Evolutionary conservation across 2,113 vertebrate genomes (phyloP).

Genomic region (Lepus timidus): DNA sequence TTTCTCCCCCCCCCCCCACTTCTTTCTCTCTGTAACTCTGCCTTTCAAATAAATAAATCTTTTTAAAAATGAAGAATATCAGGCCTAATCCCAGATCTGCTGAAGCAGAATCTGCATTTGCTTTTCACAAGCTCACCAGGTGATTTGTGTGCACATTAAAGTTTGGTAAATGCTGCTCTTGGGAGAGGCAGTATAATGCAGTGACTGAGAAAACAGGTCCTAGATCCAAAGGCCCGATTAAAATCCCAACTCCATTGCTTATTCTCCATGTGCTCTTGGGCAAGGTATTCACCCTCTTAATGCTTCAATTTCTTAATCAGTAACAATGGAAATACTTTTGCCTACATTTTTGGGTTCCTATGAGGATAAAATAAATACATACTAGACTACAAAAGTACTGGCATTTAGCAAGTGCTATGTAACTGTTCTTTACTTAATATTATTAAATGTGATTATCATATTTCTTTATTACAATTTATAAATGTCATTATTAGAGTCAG

Average conservation of each 20-base stretch:
- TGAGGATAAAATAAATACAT: neutral
- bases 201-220: neutral
- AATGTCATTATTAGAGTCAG: neutral
- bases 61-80: neutral
- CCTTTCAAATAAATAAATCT: too few species aligned
- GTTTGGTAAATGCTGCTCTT: neutral
- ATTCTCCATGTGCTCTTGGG: neutral
- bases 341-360: neutral
- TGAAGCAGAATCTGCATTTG: neutral
- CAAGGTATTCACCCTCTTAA: neutral
- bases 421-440: conserved; percentile 8
- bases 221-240: neutral
- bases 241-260: neutral
- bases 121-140: neutral
- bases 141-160: neutral
- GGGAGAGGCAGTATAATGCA: neutral
- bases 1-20: too few species aligned
- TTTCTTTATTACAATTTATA: neutral
- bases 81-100: neutral
- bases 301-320: neutral
- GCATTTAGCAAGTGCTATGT: neutral
- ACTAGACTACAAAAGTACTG: neutral
- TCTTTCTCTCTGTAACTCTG: too few species aligned
- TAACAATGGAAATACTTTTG: neutral
- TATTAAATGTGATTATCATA: conserved; percentile 2